Base-by-base conservation (phyloP, 2,888 invertebrate genomes). In the Candidula unifasciata region DNA sequence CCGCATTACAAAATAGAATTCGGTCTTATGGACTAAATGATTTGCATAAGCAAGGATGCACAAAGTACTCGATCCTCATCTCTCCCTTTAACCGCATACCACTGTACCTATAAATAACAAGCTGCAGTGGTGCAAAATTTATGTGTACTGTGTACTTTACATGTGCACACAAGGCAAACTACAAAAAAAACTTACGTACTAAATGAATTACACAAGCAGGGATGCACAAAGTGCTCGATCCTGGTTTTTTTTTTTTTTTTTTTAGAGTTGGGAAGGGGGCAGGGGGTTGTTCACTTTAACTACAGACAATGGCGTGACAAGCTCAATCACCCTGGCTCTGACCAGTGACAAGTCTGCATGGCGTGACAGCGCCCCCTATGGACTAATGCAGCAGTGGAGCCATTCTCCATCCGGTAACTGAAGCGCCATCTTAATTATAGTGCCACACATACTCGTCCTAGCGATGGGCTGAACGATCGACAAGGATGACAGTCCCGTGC, bases 351-450 rank as follows among this genome's bases (percentile, higher is more conserved):
- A 73, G 81, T 35, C 81, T 37, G 73, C 73, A 54, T 81, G 30
- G 81, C 81, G 81, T 81, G 81, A 81, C 81, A 81, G 81, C 57
- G 74, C 73, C 81, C 73, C 81, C 81, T 81, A 73, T 71, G 73
- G 81, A 24, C 73, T 73, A 37, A 60, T 73, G 73, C 81, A 73
- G 71, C 60, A 57, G 54, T 60, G 30, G 81, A 81, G 81, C 35
- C 60, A 57, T 73, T 54, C 73, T 60, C 57, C 73, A 73, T 81
- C 81, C 81, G 81, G 81, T 81, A 54, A 44, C 13, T 24, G 16
- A 27, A 71, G 37, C 81, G 81, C 81, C 81, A 81, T 81, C 81
- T 81, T 81, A 73, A 81, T 81, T 73, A 73, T 73, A 37, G 73
- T 81, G 81, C 73, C 81, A 81, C 81, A 81, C 54, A 81, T 64